phyloP scores from a whole-genome alignment of 2,113 vertebrate species.

The Oryzias melastigma region DNA sequence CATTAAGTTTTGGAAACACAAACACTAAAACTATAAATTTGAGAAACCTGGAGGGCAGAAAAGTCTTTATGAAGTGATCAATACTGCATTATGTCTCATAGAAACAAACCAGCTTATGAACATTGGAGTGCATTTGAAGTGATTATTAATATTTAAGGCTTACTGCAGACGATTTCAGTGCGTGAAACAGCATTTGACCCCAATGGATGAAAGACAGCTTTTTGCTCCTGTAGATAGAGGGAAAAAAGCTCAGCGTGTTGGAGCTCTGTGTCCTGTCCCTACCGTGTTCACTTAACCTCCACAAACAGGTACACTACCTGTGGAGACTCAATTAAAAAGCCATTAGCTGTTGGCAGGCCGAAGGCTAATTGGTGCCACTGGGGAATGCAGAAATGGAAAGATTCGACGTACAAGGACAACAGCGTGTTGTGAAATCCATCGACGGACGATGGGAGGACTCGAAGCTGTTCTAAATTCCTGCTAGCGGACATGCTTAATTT shows the following conservation, averaged over 20 bases:
- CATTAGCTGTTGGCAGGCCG: conserved; percentile 63
- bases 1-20: background rate
- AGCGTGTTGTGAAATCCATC: conserved; percentile 41
- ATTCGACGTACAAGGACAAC: conserved; percentile 50
- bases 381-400: conserved; percentile 46
- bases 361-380: conserved; percentile 54
- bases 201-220: conserved; percentile 5
- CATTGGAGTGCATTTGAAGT: background rate
- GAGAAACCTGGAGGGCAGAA: background rate
- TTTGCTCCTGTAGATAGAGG: conserved; percentile 16
- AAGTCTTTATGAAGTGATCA: background rate
- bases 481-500: conserved; percentile 10
- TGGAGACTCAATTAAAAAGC: conserved; percentile 73
- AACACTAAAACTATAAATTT: background rate
- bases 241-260: background rate
- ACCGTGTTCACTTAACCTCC: conserved; percentile 42
- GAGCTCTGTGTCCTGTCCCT: conserved; percentile 12
- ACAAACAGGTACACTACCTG: conserved; percentile 69
- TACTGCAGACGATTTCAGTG: conserved; percentile 8
- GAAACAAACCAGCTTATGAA: background rate
- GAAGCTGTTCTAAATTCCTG: conserved; percentile 16
- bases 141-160: background rate
- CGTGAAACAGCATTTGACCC: conserved; percentile 11
- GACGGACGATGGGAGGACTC: conserved; percentile 20
- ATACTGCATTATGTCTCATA: background rate